Base-by-base conservation (phyloP, 92 coral and sea anemone genomes). In the Actinernus sp. region DNA sequence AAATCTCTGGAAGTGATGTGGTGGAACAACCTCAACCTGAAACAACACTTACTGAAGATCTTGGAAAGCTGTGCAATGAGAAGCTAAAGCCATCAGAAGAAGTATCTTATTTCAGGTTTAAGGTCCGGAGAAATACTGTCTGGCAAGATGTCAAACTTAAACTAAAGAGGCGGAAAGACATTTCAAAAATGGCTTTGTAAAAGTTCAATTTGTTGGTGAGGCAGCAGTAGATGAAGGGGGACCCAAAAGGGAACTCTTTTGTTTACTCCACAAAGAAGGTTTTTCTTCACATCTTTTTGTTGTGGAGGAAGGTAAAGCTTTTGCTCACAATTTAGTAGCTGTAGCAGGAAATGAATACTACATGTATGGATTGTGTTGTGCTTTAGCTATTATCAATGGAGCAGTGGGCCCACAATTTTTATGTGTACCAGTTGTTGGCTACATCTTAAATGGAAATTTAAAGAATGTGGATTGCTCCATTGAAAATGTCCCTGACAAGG, bases 361-460 rank as follows among this genome's bases (percentile, higher is more conserved):
- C 64, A 63, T 44, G 50, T 85, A 59, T 77, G 91, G 86, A 17
- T 68, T 64, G 61, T 68, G 84, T 44, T 57, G 76, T 43, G 79
- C 70, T 46, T 55, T 69, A 78, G 81, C 81, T 31, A 31, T 85
- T n/a, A 27, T 85, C 28, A 80, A 85, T 58, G 86, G 86, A 27
- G 68, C 81, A 68, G 65, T 73, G 66, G 91, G 86, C 26, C 91
- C 84, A 19, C 73, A 64, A 60, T 85, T 73, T 64, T 85, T 85
- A 50, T 37, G 80, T 55, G 41, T 66, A 37, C 79, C 74, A 28
- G 81, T 81, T 58, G 74, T 73, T 33, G 87, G 73, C 54, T 81
- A 70, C 59, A 55, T 80, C 48, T 61, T 80, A 40, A 33, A 55
- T 55, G 68, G 62, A 44, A 53, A 72, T 61, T 46, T 73, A 41